Evolutionary conservation across 2,113 vertebrate genomes (phyloP).

Genomic region (Leiothrix lutea): DNA sequence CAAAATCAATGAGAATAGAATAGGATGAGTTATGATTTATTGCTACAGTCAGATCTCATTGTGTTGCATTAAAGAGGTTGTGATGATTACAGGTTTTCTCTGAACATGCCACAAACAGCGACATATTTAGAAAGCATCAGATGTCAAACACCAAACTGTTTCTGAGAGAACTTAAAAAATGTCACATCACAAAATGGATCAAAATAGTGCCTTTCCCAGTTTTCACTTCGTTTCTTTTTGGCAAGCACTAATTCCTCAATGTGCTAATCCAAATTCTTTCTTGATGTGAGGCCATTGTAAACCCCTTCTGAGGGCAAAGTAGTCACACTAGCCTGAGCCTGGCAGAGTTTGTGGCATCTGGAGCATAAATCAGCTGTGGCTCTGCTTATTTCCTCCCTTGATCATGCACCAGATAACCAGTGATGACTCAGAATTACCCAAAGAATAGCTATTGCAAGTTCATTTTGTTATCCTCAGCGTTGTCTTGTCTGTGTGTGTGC

Average conservation of each 20-base stretch:
- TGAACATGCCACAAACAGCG: neutral
- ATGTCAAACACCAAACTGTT: constrained; percentile 24
- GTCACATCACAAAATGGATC: neutral
- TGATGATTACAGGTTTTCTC: constrained; percentile 22
- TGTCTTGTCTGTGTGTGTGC: neutral
- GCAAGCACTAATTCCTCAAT: neutral
- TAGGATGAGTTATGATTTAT: constrained; percentile 51
- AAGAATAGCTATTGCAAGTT: neutral
- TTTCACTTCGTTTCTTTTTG: neutral
- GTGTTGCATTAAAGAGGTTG: neutral
- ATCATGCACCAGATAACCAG: neutral
- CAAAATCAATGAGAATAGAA: constrained; percentile 40
- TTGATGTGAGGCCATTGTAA: neutral
- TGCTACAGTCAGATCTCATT: constrained; percentile 47
- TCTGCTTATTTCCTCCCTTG: neutral
- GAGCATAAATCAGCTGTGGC: neutral
- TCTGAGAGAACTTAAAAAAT: neutral
- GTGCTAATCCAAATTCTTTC: neutral
- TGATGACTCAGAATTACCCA: constrained; percentile 3
- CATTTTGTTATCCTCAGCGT: neutral
- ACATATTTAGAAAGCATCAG: neutral
- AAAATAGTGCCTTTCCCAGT: neutral
- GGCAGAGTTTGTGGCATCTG: neutral
- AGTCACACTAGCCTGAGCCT: neutral
- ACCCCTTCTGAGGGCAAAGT: neutral